Conservation (phyloP, 2,888 invertebrate species). For the Galerucella pusilla region DNA sequence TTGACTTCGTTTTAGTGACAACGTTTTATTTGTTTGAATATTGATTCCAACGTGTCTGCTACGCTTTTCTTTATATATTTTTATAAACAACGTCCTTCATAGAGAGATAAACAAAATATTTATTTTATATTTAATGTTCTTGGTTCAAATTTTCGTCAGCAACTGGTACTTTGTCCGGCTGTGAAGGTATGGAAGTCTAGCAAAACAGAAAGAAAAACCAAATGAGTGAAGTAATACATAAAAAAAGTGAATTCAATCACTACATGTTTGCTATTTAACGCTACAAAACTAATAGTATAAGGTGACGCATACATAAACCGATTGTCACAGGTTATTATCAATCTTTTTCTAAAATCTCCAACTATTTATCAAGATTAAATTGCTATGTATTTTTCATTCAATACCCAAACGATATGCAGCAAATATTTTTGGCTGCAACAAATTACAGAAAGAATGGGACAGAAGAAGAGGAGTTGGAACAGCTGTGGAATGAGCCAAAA, state of each 20-base stretch:
- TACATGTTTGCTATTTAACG: constrained; percentile 21
- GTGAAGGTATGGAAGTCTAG: constrained; percentile 78
- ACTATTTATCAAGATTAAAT: neutral
- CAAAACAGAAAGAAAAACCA: constrained; percentile 57
- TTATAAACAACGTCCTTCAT: constrained; percentile 36
- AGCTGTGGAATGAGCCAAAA: no score
- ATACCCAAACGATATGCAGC: no score
- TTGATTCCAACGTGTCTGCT: constrained; percentile 19
- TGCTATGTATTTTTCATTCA: no score
- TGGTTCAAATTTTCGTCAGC: constrained; percentile 82
- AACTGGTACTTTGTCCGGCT: constrained; percentile 67
- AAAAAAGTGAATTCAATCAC: constrained; percentile 12
- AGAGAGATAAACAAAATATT: constrained; percentile 37
- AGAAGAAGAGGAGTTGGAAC: no score
- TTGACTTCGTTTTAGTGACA: constrained; percentile 40
- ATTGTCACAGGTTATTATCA: neutral
- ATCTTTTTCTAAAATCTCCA: neutral
- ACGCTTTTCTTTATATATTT: neutral
- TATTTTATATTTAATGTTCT: constrained; percentile 63
- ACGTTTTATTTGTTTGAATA: constrained; percentile 27
- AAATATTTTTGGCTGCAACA: no score
- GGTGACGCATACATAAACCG: neutral
- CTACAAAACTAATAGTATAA: neutral
- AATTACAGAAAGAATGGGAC: no score
- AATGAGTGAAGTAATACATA: neutral